Evolutionary conservation across 2,888 invertebrate genomes (phyloP).

Genomic region (Lasioglossum leucozonium): DNA sequence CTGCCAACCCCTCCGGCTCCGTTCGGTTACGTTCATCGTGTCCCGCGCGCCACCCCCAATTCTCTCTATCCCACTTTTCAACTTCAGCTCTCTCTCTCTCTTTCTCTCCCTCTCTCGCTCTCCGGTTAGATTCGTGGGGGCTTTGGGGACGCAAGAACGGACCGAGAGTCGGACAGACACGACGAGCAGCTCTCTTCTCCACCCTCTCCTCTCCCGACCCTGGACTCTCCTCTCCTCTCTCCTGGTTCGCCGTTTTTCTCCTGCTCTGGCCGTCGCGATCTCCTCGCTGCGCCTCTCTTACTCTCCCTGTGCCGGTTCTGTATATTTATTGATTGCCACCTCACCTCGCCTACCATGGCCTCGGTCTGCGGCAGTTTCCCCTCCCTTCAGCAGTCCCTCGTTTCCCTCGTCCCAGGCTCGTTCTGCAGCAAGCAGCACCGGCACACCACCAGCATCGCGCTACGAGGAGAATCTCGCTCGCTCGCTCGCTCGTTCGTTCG

Average conservation of each 20-base stretch:
- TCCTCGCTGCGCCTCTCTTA: slow-evolving; percentile 9
- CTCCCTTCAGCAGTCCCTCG: slow-evolving; percentile 67
- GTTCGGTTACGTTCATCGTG: slow-evolving; percentile 6
- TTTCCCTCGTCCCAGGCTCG: slow-evolving; percentile 70
- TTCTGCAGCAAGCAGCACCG: slow-evolving; percentile 66
- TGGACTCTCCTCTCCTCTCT: slow-evolving; percentile 45
- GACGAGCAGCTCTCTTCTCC: slow-evolving; percentile 63
- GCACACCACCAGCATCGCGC: slow-evolving; percentile 65
- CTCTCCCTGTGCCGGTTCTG: slow-evolving; percentile 77
- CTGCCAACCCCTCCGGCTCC: slow-evolving; percentile 4
- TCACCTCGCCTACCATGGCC: slow-evolving; percentile 79
- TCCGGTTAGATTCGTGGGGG: slow-evolving; percentile 67
- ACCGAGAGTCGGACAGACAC: slow-evolving; percentile 69
- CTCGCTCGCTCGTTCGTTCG: neutral
- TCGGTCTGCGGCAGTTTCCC: slow-evolving; percentile 76
- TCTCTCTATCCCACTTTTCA: slow-evolving; percentile 1
- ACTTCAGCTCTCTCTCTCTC: slow-evolving; percentile 29
- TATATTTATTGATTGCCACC: slow-evolving; percentile 85
- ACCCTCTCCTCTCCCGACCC: slow-evolving; percentile 35
- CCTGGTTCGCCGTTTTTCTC: slow-evolving; percentile 43
- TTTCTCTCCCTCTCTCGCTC: slow-evolving; percentile 32
- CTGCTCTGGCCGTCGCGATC: slow-evolving; percentile 57
- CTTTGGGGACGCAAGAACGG: slow-evolving; percentile 76
- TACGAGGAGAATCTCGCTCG: slow-evolving; percentile 46
- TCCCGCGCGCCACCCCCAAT: slow-evolving; percentile 1